Evolutionary conservation across 1,140 invertebrate genomes (phyloP).

Genomic region (Periplaneta americana): DNA sequence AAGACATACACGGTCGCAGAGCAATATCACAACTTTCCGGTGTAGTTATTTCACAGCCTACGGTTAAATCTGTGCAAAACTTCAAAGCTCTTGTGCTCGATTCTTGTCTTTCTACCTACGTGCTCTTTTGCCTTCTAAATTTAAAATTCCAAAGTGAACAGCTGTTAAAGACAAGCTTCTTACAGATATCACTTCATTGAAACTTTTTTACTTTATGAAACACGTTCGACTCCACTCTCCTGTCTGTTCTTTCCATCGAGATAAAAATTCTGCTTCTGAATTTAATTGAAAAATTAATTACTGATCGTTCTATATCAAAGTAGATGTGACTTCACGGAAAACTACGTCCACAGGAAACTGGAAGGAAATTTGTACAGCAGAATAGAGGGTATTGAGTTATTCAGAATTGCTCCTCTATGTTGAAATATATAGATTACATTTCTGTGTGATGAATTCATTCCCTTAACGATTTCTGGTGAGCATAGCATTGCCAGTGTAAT

Average conservation of each 20-base stretch:
- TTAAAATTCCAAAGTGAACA: not conserved
- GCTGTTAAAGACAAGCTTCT: not conserved
- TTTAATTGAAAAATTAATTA: not conserved
- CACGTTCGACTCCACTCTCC: not conserved
- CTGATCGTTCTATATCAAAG: not conserved
- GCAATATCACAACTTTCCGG: too few species aligned
- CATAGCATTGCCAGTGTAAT: too few species aligned
- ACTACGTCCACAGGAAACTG: not conserved
- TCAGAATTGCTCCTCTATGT: too few species aligned
- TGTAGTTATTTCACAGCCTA: not conserved
- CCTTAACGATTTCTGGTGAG: too few species aligned
- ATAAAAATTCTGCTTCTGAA: not conserved
- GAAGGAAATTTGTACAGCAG: too few species aligned
- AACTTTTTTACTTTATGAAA: not conserved
- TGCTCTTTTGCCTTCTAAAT: not conserved
- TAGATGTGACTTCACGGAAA: not conserved
- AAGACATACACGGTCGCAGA: too few species aligned
- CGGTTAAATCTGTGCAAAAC: not conserved
- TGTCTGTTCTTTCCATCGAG: not conserved
- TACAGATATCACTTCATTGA: not conserved
- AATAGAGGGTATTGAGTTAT: too few species aligned
- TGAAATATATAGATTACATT: too few species aligned
- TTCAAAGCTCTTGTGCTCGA: not conserved
- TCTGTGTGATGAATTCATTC: too few species aligned
- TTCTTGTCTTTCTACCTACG: not conserved